Evolutionary conservation across 2,113 vertebrate species (phyloP).

Genomic region (Myodes glareolus): DNA sequence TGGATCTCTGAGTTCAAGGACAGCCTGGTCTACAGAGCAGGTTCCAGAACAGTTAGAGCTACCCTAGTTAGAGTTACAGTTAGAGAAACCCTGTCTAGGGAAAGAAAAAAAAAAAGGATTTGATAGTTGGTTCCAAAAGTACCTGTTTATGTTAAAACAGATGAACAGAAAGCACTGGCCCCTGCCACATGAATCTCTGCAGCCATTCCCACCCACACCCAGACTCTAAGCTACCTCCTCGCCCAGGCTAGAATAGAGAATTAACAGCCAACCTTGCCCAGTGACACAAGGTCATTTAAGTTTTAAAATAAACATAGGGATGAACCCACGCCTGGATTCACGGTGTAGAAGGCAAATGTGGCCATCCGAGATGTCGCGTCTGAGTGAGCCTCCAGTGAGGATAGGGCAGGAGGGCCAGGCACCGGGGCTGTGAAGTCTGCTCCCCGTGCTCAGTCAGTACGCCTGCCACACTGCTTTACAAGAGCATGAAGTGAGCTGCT

Average conservation of each 20-base stretch:
- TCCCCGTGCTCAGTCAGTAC: neutral
- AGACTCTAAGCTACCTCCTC: neutral
- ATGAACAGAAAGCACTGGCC: neutral
- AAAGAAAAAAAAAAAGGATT: neutral
- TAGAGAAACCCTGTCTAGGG: too few species aligned
- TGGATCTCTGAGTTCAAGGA: too few species aligned
- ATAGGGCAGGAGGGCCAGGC: neutral
- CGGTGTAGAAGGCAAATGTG: neutral
- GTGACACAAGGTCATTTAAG: neutral
- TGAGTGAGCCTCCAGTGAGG: neutral
- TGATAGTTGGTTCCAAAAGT: neutral
- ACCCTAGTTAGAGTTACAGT: too few species aligned
- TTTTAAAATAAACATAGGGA: neutral
- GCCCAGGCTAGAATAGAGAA: neutral
- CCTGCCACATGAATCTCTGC: neutral
- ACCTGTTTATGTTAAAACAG: neutral
- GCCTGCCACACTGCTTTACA: neutral
- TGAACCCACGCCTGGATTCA: neutral
- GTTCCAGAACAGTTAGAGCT: too few species aligned
- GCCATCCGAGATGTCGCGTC: neutral
- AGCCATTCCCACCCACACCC: neutral
- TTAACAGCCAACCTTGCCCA: neutral
- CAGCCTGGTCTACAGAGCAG: too few species aligned
- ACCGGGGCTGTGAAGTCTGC: neutral
- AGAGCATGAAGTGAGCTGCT: neutral